Evolutionary conservation across 2,888 invertebrate genomes (phyloP), one percentile per base, ranked within the genome.

Genomic region (Scaeva pyrastri): DNA sequence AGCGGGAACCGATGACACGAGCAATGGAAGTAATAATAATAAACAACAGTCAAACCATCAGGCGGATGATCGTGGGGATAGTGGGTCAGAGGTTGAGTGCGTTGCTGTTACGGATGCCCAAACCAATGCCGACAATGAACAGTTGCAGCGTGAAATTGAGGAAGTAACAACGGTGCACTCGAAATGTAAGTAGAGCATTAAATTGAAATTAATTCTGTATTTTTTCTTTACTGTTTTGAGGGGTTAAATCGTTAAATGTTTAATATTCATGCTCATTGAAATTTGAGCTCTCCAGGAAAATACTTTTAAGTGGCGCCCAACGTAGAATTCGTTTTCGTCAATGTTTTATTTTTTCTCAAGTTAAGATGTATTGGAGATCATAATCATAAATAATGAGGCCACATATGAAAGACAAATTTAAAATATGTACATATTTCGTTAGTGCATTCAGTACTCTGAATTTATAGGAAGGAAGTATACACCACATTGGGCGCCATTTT

Each of bases 141-240:
- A 89, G 66, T 79, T 89, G 68, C 89, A 89, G 58, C 89, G 89
- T 48, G 91, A 91, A 55, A 89, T 90, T 41, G 91, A 91, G 75
- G 91, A 91, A 73, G 90, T 91, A 11, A 89, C 89, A 7, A 89
- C 88, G 45, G 89, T 89, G 31, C 88, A 89, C 60, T 88, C 89
- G 2, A 90, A 89, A 82, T 90, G 90, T 90, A 87, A 90, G 89
- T 90, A 26, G 16, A 73, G 36, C 36, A 58, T 21, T 60, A 21
- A 39, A 36, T 36, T 36, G 11, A 56, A 36, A 39, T 55, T 26
- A n/a, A 58, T n/a, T 23, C 26, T 41, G 1, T 26, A 10, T 31
- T 45, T 31, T 31, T 7, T 5, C 8, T 31, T 5, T 31, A 31
- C n/a, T n/a, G n/a, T n/a, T n/a, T 19, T 8, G 19, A 31, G 41